A percentile compares a stretch with the other conserved stretches of the same genome.
Conservation (phyloP, 2,113 vertebrate genomes). For the Aplodontia rufa region DNA sequence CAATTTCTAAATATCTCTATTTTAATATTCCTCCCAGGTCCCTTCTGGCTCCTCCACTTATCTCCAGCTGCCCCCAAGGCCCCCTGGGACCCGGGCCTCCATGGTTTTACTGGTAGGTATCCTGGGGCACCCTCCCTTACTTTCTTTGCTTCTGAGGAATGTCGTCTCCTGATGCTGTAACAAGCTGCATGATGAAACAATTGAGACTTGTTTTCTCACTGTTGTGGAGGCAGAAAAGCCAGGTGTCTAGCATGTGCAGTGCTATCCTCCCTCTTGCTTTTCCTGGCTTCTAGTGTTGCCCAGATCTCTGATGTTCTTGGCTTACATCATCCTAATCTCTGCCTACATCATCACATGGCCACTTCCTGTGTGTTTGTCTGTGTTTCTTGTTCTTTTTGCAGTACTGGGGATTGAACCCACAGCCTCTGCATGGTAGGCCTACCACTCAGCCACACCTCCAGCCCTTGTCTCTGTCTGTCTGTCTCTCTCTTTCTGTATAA, state of each 20-base stretch:
- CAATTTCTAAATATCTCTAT: neutral
- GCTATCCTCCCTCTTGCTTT: accelerated
- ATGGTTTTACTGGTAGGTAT: constrained; percentile 76
- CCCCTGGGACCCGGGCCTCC: constrained; percentile 74
- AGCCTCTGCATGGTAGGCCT: neutral
- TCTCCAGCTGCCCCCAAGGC: constrained; percentile 78
- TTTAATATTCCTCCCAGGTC: constrained; percentile 39
- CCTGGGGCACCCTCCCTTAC: neutral
- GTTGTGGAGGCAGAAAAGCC: neutral
- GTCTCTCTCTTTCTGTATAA: neutral
- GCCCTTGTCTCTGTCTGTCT: neutral
- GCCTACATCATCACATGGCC: neutral
- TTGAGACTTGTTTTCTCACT: neutral
- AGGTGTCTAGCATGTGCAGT: neutral
- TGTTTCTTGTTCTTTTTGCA: neutral
- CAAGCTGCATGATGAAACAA: neutral
- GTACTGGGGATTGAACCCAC: neutral
- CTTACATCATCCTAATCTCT: neutral
- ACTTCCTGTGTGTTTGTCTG: neutral
- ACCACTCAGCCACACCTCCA: neutral
- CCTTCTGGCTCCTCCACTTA: constrained; percentile 74
- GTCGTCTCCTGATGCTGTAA: neutral
- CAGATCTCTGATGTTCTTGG: neutral
- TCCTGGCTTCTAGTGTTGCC: neutral
- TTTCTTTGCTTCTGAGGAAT: neutral